These are phyloP conservation scores for Muricea muricata DNA, from an alignment of 92 coral and sea anemone genomes.

Conservation along the genomic window DNA sequence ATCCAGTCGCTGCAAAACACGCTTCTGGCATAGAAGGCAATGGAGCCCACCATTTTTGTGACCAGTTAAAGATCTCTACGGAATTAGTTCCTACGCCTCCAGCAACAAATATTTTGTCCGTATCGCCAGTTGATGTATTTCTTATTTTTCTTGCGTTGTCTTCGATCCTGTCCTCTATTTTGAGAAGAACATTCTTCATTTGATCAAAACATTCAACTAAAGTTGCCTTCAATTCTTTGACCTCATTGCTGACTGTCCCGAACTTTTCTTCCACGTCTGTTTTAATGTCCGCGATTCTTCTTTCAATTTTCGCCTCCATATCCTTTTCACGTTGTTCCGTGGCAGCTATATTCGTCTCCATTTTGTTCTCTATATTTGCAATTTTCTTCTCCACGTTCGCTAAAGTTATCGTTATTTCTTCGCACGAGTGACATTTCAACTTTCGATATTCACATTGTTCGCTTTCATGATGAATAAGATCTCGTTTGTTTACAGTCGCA, in stretches of 20 bases:
- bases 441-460: background rate
- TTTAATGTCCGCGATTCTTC: background rate
- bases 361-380: background rate
- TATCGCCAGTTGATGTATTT: constrained; percentile 1
- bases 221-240: background rate
- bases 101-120: constrained; percentile 6
- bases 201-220: constrained; percentile 2
- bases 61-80: constrained; percentile 9
- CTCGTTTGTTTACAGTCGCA: background rate
- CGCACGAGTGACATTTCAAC: background rate
- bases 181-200: background rate
- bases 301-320: background rate
- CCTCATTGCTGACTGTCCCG: background rate
- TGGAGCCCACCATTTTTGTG: background rate
- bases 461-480: background rate
- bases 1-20: background rate
- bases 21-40: background rate
- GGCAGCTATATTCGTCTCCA: background rate
- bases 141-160: background rate
- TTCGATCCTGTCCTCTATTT: background rate
- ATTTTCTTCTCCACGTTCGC: background rate
- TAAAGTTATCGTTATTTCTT: background rate
- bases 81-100: background rate
- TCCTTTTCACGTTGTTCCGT: background rate
- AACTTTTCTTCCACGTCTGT: background rate